A percentile compares a stretch with the other conserved stretches of the same genome.
Evolutionary conservation across 2,797 vertebrate genomes (phyloP).

Genomic region (Melopsittacus undulatus): DNA sequence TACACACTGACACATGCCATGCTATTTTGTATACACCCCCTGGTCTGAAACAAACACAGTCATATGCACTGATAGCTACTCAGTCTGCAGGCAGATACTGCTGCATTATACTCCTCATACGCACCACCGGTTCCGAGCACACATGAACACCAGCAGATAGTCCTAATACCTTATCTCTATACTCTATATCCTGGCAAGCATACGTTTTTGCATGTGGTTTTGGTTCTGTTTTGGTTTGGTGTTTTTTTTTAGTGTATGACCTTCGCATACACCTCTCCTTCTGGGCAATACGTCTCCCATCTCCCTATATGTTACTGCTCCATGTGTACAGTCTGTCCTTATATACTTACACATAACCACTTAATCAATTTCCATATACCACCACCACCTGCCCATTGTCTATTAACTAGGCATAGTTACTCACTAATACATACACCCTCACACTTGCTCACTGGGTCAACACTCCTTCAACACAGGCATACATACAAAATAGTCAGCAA

Average conservation of each 20-base stretch:
- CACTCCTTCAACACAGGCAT: neutral
- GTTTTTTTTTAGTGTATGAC: neutral
- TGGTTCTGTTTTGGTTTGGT: accelerated
- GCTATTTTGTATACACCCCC: neutral
- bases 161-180: neutral
- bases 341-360: neutral
- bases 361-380: neutral
- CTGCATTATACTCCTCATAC: neutral
- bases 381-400: neutral
- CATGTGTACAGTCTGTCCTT: neutral
- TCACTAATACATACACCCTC: neutral
- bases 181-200: neutral
- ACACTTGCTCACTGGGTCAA: neutral
- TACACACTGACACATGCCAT: too few species aligned
- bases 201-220: neutral
- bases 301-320: neutral
- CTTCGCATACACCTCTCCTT: neutral
- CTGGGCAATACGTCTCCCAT: neutral
- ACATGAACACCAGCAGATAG: neutral
- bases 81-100: neutral
- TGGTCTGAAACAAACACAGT: neutral
- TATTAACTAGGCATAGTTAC: neutral
- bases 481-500: neutral
- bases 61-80: neutral
- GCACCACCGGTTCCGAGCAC: neutral